Conservation (phyloP, 2,113 vertebrate genomes). For the Plectropomus leopardus region DNA sequence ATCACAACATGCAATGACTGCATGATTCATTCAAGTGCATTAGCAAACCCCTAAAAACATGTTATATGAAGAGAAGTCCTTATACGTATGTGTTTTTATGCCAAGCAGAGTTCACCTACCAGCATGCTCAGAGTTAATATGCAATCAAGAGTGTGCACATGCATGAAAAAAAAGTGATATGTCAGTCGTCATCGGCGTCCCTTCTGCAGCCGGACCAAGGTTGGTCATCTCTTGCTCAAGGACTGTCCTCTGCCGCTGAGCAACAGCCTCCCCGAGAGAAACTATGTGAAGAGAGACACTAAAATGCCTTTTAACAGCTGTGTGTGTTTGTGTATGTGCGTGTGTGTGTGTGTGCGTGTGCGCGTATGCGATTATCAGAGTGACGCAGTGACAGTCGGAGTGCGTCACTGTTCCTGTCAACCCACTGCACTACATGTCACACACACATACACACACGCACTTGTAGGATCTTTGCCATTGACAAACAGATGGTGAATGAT, state of each 20-base stretch:
- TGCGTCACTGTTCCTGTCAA: constrained; percentile 67
- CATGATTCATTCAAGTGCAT: constrained; percentile 7
- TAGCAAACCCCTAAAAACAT: neutral
- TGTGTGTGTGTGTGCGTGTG: constrained; percentile 35
- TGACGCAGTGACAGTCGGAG: constrained; percentile 65
- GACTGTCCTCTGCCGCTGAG: constrained; percentile 30
- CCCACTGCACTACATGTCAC: constrained; percentile 22
- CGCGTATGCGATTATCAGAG: constrained; percentile 55
- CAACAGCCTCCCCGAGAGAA: constrained; percentile 22
- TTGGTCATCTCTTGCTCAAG: constrained; percentile 53
- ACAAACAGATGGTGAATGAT: constrained; percentile 4
- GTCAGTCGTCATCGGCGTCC: constrained; percentile 14
- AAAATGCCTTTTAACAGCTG: constrained; percentile 62
- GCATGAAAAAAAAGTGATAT: constrained; percentile 3
- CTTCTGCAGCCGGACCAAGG: constrained; percentile 35
- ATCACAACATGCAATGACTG: constrained; percentile 23
- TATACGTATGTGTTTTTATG: neutral
- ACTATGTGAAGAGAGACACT: constrained; percentile 35
- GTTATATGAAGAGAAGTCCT: neutral
- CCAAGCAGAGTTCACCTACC: neutral
- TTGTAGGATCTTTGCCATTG: constrained; percentile 9
- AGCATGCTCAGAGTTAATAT: neutral
- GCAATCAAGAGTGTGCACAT: neutral
- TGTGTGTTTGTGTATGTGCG: constrained; percentile 31
- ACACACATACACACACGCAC: constrained; percentile 3